Evolutionary conservation across 2,797 vertebrate genomes (phyloP), one percentile per base, ranked within the genome.

Genomic region (Hippocampus kuda): DNA sequence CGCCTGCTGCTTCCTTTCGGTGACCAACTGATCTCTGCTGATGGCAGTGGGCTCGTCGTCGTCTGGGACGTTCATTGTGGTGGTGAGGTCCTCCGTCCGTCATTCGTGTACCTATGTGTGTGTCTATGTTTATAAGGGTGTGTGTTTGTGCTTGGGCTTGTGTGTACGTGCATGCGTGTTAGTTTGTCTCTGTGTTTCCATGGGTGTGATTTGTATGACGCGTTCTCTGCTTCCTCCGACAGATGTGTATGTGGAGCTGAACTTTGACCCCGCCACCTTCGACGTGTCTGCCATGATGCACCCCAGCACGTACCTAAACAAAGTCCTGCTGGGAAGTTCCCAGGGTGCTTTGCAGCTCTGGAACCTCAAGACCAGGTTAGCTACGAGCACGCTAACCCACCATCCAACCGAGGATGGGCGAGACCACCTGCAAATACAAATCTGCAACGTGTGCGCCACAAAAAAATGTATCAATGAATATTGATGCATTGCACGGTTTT

Each of bases 251-350:
- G 85, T 98, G 67, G 91, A 85, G 22, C 80, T 99, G 73, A 85
- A 86, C 41, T 98, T 96, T 79, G 93, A 98, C 80, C 92, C 91
- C 54, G 65, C 79, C n/a, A 84, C 90, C 72, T 99, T 99, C 78
- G 84, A 89, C 6, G 85, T 95, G 83, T 94, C 93, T 18, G 92
- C 94, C 66, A 68, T 97, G 85, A 90, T 98, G 87, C 96, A 98
- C 75, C 97, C 97, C 18, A 96, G 94, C 87, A 95, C 95, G 30
- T 98, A 98, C 83, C 84, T 98, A 77, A 99, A 98, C 91, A 99
- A 99, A 90, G 90, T 99, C 83, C 90, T 99, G 59, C 88, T 99
- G 72, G 97, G 95, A 4, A 96, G 95, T 80, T 91, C 92, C 78
- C 95, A 97, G 87, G 96, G 96, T 73, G 84, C 88, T 72, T 83